Conservation (phyloP, 2,888 invertebrate genomes). For the Ornithoptera alexandrae region DNA sequence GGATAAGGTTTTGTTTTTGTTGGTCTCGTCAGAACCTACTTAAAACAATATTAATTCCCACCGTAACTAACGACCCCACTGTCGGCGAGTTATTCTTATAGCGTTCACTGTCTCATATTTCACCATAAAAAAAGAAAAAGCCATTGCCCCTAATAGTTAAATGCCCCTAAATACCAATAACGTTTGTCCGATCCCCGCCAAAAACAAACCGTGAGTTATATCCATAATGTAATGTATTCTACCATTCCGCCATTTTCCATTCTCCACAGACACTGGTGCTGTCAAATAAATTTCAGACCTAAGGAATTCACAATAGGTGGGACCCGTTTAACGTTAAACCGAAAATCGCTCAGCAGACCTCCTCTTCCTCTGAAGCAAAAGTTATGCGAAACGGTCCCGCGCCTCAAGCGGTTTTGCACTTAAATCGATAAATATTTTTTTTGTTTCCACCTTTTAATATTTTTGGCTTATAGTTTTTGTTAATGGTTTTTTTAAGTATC, state of each 20-base stretch:
- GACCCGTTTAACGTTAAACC: constrained; percentile 54
- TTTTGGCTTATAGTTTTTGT: constrained; percentile 71
- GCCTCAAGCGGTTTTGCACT: constrained; percentile 60
- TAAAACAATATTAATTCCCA: constrained; percentile 68
- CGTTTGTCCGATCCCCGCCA: constrained; percentile 77
- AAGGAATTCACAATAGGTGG: constrained; percentile 77
- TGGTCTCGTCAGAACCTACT: constrained; percentile 41
- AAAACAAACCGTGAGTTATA: constrained; percentile 80
- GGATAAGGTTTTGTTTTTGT: constrained; percentile 26
- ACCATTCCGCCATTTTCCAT: constrained; percentile 78
- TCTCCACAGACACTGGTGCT: constrained; percentile 77
- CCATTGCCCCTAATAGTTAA: constrained; percentile 68
- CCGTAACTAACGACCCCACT: constrained; percentile 61
- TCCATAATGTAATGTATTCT: constrained; percentile 73
- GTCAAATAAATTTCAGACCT: constrained; percentile 79
- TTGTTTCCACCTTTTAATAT: constrained; percentile 67
- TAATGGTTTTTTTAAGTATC: constrained; percentile 66
- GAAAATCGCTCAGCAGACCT: constrained; percentile 64
- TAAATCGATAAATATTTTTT: constrained; percentile 55
- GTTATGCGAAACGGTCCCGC: constrained; percentile 42
- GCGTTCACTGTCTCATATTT: constrained; percentile 63
- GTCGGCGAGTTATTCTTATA: constrained; percentile 62
- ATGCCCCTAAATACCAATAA: constrained; percentile 78
- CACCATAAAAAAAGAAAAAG: constrained; percentile 56
- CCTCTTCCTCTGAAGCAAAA: constrained; percentile 49